Base-by-base conservation (phyloP, 2,113 vertebrate genomes). In the Vulpes ferrilata region DNA sequence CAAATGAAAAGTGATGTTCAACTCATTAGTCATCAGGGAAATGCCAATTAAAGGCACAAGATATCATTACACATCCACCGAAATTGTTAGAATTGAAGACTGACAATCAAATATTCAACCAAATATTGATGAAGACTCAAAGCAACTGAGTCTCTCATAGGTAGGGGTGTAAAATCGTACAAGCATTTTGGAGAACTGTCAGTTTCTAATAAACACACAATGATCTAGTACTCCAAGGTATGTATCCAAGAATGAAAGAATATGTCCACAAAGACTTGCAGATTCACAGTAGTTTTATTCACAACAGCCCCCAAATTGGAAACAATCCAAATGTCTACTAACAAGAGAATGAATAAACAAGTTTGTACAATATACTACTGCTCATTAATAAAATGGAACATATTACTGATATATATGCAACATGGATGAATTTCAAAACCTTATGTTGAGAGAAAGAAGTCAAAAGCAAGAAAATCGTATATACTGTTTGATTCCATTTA, bases 271-370 rank as follows among this genome's bases (percentile, higher is more conserved):
- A 92, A 69, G 30, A 60, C 23, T 55, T 74, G 35, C 32, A 53
- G 71, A 22, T 88, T 87, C 32, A 88, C 12, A 43, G 35, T 8
- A 38, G n/a, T 59, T 93, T 97, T 95, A 95, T 93, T 95, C 48
- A 91, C 55, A 95, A 76, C 7, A 96, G 57, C 35, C 78, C 93
- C 59, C 48, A 89, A 73, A 60, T 55, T 78, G 76, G 86, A 76
- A 96, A 90, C 90, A 90, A 73, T 71, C 43, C 90, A 95, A 71
- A 76, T 55, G 73, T 83, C 55, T 76, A 88, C 55, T 43, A 89
- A 81, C 57, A 90, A 81, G 35, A 95, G 64, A 83, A 86, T 19
- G 65, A 73, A 86, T 79, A 57, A 95, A 90, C 95, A 93, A 32
- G 84, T 57, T 92, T 93, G 59, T 90, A 96, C 80, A 95, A 76